Base-by-base conservation (phyloP, 2,888 invertebrate species). In the Camponotus fellah region DNA sequence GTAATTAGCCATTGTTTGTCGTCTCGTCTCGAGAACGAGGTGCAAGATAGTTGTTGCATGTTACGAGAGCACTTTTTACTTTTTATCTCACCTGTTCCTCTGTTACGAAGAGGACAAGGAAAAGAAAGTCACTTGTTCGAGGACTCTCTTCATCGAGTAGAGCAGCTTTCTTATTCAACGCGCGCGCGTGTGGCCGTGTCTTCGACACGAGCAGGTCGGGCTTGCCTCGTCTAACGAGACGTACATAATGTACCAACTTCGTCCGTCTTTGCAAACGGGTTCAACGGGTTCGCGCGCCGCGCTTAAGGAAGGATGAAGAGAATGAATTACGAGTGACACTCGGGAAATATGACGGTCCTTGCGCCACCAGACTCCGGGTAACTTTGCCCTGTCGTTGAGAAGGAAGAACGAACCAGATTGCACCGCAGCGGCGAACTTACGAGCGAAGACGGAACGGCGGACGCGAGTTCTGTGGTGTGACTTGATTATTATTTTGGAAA, bases 171-270 rank as follows among this genome's bases (percentile, higher is more conserved):
- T 90, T 89, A 89, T 89, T 89, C 90, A 80, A 84, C 75, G 53
- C 66, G 68, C 64, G 85, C 40, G 43, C 43, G 17, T 40, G 21
- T 34, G 56, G 60, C 17, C 34, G 60, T 49, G 40, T 46, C 66
- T 43, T 14, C 34, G 69, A 65, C 46, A 81, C 80, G 84, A 79
- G 58, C 82, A 37, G 62, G 26, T 56, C 82, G 49, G 65, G 26
- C 60, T 75, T 72, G 71, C 66, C 66, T 58, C 32, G 21, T 81
- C 84, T 89, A 91, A 91, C 89, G 91, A 91, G 88, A 86, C 88
- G 84, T 91, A 86, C 85, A 90, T 90, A 90, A 91, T 88, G 86
- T 85, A 91, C 84, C 71, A 86, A 89, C 69, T 88, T 86, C 62
- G 65, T 82, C 76, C 81, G 69, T 69, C 80, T 86, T 81, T 82